Conservation (phyloP, 2,888 invertebrate species). For the Zeuzera pyrina region DNA sequence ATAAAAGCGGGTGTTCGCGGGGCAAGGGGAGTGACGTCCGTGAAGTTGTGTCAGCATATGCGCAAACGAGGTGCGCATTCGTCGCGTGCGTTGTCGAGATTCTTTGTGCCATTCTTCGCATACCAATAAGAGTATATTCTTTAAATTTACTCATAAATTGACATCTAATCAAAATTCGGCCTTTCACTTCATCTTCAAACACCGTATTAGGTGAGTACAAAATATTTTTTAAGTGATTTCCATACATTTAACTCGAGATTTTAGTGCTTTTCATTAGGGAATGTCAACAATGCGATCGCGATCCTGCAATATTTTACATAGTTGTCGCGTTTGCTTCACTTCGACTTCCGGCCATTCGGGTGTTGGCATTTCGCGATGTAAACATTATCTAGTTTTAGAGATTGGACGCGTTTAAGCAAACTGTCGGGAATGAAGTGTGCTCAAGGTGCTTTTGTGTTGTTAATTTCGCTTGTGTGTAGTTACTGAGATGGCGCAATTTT, state of each 20-base stretch:
- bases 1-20: slow-evolving; percentile 59
- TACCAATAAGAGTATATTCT: slow-evolving; percentile 87
- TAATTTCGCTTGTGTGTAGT: slow-evolving; percentile 70
- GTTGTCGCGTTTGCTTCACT: slow-evolving; percentile 81
- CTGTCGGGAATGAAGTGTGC: slow-evolving; percentile 68
- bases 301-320: slow-evolving; percentile 85
- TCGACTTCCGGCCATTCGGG: slow-evolving; percentile 72
- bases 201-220: slow-evolving; percentile 82
- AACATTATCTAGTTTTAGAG: slow-evolving; percentile 69
- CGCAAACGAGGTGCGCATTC: slow-evolving; percentile 87
- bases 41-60: slow-evolving; percentile 82
- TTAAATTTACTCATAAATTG: slow-evolving; percentile 80
- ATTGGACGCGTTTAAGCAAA: slow-evolving; percentile 53
- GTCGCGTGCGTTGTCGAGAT: slow-evolving; percentile 94
- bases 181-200: slow-evolving; percentile 75
- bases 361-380: slow-evolving; percentile 72
- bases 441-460: slow-evolving; percentile 70
- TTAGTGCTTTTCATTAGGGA: slow-evolving; percentile 77
- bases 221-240: slow-evolving; percentile 69
- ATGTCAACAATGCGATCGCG: slow-evolving; percentile 82
- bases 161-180: slow-evolving; percentile 77
- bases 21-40: slow-evolving; percentile 68
- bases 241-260: slow-evolving; percentile 76
- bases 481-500: slow-evolving; percentile 74
- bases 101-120: slow-evolving; percentile 98